Conservation (phyloP, 2,113 vertebrate genomes). For the Gyps fulvus region DNA sequence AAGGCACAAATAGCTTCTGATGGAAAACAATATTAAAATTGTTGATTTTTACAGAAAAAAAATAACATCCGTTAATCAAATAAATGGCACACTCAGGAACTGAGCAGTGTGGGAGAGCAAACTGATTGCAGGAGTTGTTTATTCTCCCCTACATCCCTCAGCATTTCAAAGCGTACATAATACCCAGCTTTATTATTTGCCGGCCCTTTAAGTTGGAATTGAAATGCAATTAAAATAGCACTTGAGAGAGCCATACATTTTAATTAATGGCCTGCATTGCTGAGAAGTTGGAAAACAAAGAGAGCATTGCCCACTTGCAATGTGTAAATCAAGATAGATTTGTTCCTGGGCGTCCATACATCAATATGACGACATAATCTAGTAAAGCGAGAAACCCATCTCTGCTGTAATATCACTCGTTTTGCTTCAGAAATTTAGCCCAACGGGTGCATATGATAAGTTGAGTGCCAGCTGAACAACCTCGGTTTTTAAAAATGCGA, state of each 20-base stretch:
- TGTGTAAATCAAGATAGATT: slow-evolving; percentile 37
- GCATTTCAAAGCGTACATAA: neutral
- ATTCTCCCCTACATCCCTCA: neutral
- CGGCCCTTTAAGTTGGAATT: neutral
- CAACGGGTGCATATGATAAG: rapidly evolving
- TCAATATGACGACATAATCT: neutral
- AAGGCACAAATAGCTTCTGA: slow-evolving; percentile 8
- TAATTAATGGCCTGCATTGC: slow-evolving; percentile 32
- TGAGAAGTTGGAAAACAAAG: slow-evolving; percentile 29
- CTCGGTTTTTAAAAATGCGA: neutral
- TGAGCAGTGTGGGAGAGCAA: neutral
- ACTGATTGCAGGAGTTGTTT: neutral
- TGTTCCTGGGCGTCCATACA: neutral
- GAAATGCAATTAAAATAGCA: slow-evolving; percentile 38
- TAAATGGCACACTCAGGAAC: neutral
- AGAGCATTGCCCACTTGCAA: neutral
- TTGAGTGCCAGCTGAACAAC: neutral
- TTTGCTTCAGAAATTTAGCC: neutral
- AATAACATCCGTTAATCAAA: slow-evolving; percentile 43
- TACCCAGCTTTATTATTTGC: neutral
- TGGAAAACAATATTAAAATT: slow-evolving; percentile 21
- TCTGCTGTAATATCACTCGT: neutral
- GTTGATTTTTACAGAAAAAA: slow-evolving; percentile 29
- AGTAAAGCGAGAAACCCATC: neutral
- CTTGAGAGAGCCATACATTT: slow-evolving; percentile 50